These are phyloP conservation scores for Manis crassicaudata DNA, from an alignment of 2,797 vertebrate genomes.

Conservation along the genomic window DNA sequence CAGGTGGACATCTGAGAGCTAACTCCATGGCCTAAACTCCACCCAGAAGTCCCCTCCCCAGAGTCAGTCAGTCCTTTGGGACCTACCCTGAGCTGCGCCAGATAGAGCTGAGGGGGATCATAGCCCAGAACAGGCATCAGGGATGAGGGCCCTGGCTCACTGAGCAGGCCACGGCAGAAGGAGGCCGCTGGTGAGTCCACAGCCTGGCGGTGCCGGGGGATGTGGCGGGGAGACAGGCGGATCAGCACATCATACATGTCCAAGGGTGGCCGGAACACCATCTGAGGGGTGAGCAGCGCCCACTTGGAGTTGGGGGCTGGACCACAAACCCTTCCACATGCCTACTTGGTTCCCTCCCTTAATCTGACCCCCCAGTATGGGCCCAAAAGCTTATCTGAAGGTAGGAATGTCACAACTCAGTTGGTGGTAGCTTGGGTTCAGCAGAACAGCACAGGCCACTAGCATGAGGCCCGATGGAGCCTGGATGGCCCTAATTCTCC, in stretches of 20 bases:
- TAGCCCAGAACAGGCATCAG: constrained; percentile 91
- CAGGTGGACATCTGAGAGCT: background rate
- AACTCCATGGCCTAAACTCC: background rate
- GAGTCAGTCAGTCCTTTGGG: background rate
- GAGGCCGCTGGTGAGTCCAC: constrained; percentile 89
- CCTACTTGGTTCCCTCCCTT: background rate
- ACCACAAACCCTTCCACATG: background rate
- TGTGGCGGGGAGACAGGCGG: constrained; percentile 91
- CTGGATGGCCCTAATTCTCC: background rate
- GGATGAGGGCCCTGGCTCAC: constrained; percentile 73
- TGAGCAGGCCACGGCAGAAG: constrained; percentile 86
- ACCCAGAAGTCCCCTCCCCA: background rate
- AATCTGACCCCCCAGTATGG: background rate
- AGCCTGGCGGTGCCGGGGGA: constrained; percentile 90
- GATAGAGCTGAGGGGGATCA: constrained; percentile 93
- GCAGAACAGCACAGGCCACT: background rate
- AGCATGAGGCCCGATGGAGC: background rate
- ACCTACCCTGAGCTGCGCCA: constrained; percentile 93
- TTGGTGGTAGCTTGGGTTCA: background rate
- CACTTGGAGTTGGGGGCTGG: background rate
- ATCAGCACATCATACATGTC: constrained; percentile 95
- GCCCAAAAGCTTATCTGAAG: background rate
- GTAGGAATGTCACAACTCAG: background rate
- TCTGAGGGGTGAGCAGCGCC: constrained; percentile 81
- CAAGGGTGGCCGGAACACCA: constrained; percentile 93